Base-by-base conservation (phyloP, 2,113 vertebrate genomes). In the Riparia riparia region DNA sequence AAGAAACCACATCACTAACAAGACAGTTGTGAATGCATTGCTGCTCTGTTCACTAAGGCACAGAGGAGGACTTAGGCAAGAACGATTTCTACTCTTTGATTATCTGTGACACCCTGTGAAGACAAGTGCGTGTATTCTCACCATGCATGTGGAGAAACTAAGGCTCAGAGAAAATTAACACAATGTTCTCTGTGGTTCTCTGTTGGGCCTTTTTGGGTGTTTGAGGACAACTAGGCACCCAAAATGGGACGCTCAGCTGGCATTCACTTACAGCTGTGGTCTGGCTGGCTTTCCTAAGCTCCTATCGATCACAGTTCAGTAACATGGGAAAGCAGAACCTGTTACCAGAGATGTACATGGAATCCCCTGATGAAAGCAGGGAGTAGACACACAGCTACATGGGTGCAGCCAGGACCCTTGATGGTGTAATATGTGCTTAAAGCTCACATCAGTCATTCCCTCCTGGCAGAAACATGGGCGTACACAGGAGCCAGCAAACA, bases 301-400 rank as follows among this genome's bases (percentile, higher is more conserved):
- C 25, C 29, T 56, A 1, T 39, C 0, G 0, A 54, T 53, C 10
- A 1, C 68, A 54, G 44, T 28, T 58, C 56, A 74, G 6, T 22
- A 60, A 50, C 17, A 37, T 39, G 44, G 70, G 44, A 56, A 78
- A 53, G 54, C 45, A 50, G 61, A 82, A 50, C 19, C 32, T 64
- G 17, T 58, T 32, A 20, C 34, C n/a, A 79, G 54, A 76, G 19
- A 17, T 15, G 34, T n/a, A 17, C 7, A 2, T 15, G 41, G n/a
- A n/a, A 73, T 87, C 29, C 37, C 26, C 65, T 49, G 31, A 65
- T 24, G 50, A 17, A 65, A 73, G 45, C 2, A 53, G 34, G 64
- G 69, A 73, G 68, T 2, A 31, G 20, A 15, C 1, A 2, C 26
- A 6, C 8, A 42, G 32, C 34, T 53, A 28, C 4, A 2, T 17